Evolutionary conservation across 2,888 invertebrate genomes (phyloP).

Genomic region (Barypeithes pellucidus): DNA sequence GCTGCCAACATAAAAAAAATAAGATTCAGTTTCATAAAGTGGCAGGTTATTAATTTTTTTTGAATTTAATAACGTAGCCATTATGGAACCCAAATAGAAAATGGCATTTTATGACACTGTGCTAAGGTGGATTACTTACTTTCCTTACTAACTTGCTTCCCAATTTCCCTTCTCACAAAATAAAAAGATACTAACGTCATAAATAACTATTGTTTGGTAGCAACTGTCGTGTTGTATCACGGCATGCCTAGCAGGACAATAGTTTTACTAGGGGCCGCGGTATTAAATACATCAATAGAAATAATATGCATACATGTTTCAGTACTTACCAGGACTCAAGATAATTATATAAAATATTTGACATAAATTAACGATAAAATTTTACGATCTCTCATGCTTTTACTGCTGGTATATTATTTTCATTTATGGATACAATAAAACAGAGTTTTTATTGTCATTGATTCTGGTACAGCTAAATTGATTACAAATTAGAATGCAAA

Average conservation of each 20-base stretch:
- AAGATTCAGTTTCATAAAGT: no score
- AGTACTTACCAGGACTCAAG: conserved; percentile 15
- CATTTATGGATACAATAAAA: conserved; percentile 45
- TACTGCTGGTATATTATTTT: conserved; percentile 41
- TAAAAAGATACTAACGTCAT: no score
- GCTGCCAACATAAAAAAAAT: no score
- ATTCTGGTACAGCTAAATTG: conserved; percentile 18
- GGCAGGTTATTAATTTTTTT: no score
- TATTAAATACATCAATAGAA: background rate
- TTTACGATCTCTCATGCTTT: conserved; percentile 36
- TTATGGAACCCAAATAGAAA: no score
- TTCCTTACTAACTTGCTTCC: no score
- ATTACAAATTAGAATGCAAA: conserved; percentile 38
- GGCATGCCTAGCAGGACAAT: background rate
- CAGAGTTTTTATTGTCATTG: conserved; percentile 38
- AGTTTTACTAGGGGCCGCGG: background rate
- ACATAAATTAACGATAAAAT: conserved; percentile 47
- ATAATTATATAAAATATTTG: conserved; percentile 46
- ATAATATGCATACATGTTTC: conserved; percentile 10
- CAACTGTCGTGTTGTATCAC: background rate
- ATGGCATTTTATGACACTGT: no score
- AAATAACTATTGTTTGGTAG: no score
- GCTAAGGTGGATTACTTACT: no score
- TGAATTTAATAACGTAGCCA: no score
- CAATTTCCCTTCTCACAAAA: no score